Evolutionary conservation across 1,140 invertebrate genomes (phyloP).

Genomic region (Panagrolaimus sp.): DNA sequence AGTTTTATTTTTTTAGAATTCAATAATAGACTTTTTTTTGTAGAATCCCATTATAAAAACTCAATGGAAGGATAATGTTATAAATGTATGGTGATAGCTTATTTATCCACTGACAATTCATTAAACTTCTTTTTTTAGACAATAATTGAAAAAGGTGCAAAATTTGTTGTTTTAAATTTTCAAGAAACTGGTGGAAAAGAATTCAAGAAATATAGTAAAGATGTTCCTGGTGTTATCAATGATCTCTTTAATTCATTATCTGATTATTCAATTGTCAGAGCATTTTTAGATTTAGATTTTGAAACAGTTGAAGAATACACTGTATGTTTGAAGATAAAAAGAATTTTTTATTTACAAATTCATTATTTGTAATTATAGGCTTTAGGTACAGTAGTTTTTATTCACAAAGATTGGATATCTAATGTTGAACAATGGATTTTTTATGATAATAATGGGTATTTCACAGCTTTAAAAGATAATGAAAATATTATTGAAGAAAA

Average conservation of each 20-base stretch:
- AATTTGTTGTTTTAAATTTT: constrained; percentile 26
- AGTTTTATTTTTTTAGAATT: constrained; percentile 15
- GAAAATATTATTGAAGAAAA: constrained; percentile 16
- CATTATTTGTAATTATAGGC: constrained; percentile 22
- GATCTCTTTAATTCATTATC: constrained; percentile 22
- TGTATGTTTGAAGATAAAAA: constrained; percentile 17
- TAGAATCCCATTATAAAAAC: constrained; percentile 14
- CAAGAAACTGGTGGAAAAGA: constrained; percentile 39
- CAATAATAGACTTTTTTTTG: background rate
- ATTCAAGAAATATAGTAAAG: constrained; percentile 28
- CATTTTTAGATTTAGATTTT: constrained; percentile 33
- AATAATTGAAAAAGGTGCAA: background rate
- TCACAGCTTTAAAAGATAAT: too few species aligned
- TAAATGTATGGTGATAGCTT: constrained; percentile 1
- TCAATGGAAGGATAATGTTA: background rate
- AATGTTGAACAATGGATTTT: constrained; percentile 27
- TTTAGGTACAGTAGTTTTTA: constrained; percentile 38
- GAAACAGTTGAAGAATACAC: constrained; percentile 34
- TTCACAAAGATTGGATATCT: constrained; percentile 24
- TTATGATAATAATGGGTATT: constrained; percentile 8
- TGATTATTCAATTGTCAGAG: constrained; percentile 19
- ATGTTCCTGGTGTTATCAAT: constrained; percentile 27
- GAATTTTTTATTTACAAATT: background rate
- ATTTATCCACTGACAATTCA: background rate
- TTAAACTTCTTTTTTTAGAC: constrained; percentile 15